Evolutionary conservation across 1,140 invertebrate species (phyloP), one percentile per base, ranked within the genome.

Genomic region (Heterodera schachtii): DNA sequence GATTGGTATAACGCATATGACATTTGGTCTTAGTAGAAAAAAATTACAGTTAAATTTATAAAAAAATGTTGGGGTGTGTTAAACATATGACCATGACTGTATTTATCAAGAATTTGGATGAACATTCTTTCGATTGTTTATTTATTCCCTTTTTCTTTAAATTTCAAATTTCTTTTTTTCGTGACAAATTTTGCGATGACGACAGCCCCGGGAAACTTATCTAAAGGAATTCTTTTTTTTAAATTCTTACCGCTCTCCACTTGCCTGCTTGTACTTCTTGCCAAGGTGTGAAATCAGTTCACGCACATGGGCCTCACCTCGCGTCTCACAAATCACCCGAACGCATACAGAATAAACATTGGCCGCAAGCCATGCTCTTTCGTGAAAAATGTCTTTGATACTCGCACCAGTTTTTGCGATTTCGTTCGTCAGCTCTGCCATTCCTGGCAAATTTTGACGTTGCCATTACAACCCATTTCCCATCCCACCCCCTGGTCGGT

Each of bases 301-400:
- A 3, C 82, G 69, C 3, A 84, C 88, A 90, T 96, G 95, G 1
- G 93, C 93, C 79, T 92, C 92, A 83, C 95, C 95, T 83, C 94
- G 91, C 0, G 95, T 96, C 90, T 96, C 95, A 85, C 93, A 94
- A 2, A 95, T 93, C 1, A 95, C 93, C 90, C 94, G 94, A 2
- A 94, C 93, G 46, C 80, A 74, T 3, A 90, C 89, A 11, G 93
- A 89, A 83, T 95, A 96, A 19, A 97, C 93, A 90, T 97, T 95
- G 3, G 93, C 93, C 52, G 93, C 93, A 16, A 97, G 92, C 95
- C 95, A 97, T 6, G 95, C 95, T 80, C 95, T 92, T 90, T 97
- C 95, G 90, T 97, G 95, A 90, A 95, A 94, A 78, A 97, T 95
- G 87, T 97, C 95, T 90, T 97, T 97, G 75, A 97, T 95, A 64